These are phyloP conservation scores for Teleogryllus occipitalis DNA, from an alignment of 1,140 invertebrate species.

Conservation along the genomic window DNA sequence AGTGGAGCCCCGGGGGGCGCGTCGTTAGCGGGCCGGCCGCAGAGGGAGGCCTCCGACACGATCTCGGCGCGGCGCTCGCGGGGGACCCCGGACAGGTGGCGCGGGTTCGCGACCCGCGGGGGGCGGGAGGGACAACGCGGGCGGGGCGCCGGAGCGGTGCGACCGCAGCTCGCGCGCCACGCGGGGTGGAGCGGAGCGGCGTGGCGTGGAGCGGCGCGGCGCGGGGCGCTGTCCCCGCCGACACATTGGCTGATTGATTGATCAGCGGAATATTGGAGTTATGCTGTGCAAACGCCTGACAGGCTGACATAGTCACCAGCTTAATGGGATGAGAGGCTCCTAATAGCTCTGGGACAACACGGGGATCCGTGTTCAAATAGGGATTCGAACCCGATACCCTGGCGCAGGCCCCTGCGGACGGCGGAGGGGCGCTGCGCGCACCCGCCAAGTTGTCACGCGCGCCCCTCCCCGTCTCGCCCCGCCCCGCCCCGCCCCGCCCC, in stretches of 20 bases:
- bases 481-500: too few species aligned
- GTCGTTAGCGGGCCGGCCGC: too few species aligned
- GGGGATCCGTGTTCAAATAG: conserved; percentile 3
- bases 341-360: conserved; percentile 3
- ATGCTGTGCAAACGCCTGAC: background rate
- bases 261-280: conserved; percentile 4
- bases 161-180: too few species aligned
- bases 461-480: background rate
- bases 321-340: conserved; percentile 3
- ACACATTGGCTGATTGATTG: background rate
- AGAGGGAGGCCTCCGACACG: too few species aligned
- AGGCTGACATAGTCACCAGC: background rate
- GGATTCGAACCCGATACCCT: background rate
- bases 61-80: too few species aligned
- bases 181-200: too few species aligned
- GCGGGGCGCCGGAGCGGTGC: too few species aligned
- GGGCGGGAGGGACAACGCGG: too few species aligned
- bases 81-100: too few species aligned
- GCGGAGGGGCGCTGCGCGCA: background rate
- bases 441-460: background rate
- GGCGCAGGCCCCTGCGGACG: background rate
- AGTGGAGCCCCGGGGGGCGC: too few species aligned
- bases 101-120: too few species aligned
- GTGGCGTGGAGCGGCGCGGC: too few species aligned
- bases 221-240: background rate